Base-by-base conservation (phyloP, 1,140 invertebrate genomes). In the Lasaia peninsularis region DNA sequence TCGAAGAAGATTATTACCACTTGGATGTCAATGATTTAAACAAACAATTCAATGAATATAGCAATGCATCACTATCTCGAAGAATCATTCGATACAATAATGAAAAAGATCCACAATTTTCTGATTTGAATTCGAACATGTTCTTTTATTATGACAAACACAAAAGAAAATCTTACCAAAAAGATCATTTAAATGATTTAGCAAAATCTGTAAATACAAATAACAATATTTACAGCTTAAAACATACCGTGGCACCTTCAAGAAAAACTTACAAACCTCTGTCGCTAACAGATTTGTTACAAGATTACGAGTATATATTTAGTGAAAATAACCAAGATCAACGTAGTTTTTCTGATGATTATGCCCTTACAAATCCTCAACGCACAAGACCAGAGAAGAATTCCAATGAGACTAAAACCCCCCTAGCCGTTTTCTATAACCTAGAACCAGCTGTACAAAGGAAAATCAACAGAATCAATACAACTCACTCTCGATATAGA, bases 371-470 rank as follows among this genome's bases (percentile, higher is more conserved):
- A 9, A 40, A 40, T 40, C 14, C 37, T 10, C 37, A 40, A 6
- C 37, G 14, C 4, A 32, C 31, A 9, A 34, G 20, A 55, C 35
- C 44, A 37, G 44, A 55, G 20, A n/a, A 48, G 10, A 37, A 28
- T 12, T 14, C 24, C 5, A 58, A 61, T 48, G 18, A 48, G 5
- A 54, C 34, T 11, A 59, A 58, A 32, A 24, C 34, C 12, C 8
- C 58, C 14, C 20, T 35, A n/a, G 24, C 37, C 34, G 49, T 51
- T 56, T 81, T 78, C 63, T 80, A 72, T 62, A 83, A 76, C 58
- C 62, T 81, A 57, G 67, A 73, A 63, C 73, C 81, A 33, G 78
- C 77, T 12, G 56, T 56, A 51, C 37, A 60, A 56, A 44, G 37
- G 12, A 31, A 70, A 12, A 44, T 65, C 28, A 37, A 52, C 11